Evolutionary conservation across 2,888 invertebrate species (phyloP).

Genomic region (Phortica magna): DNA sequence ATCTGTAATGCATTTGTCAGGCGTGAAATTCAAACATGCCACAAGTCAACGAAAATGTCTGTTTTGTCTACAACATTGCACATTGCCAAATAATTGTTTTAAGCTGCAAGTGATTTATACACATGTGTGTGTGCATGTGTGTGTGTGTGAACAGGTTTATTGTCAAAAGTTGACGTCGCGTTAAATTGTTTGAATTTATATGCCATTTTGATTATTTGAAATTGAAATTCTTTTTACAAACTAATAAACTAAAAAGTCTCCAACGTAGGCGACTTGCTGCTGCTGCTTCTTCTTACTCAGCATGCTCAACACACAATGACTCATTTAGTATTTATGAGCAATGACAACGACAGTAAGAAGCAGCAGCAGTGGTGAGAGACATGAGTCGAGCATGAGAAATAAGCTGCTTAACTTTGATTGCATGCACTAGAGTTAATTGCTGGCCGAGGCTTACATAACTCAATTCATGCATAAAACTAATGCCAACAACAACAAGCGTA

Average conservation of each 20-base stretch:
- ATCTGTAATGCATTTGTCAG: conserved; percentile 27
- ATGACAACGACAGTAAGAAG: not conserved
- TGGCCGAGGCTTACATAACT: not conserved
- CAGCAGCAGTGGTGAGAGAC: no score
- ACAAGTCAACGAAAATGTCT: conserved; percentile 9
- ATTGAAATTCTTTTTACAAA: no score
- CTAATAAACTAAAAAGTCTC: no score
- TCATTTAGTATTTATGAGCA: not conserved
- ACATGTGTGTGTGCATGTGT: no score
- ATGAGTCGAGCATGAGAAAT: not conserved
- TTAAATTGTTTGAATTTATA: no score
- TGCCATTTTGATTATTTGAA: no score
- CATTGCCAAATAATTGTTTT: conserved; percentile 1
- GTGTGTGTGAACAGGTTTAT: no score
- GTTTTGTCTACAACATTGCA: not conserved
- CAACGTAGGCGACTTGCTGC: no score
- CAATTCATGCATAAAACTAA: not conserved
- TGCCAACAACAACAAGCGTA: no score
- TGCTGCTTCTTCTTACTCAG: not conserved
- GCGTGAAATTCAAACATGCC: conserved; percentile 33
- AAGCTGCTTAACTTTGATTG: not conserved
- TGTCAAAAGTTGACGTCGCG: no score
- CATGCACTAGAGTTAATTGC: conserved; percentile 6
- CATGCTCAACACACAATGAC: not conserved
- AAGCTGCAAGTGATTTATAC: not conserved